Evolutionary conservation across 2,888 invertebrate genomes (phyloP).

Genomic region (Myopa testacea): DNA sequence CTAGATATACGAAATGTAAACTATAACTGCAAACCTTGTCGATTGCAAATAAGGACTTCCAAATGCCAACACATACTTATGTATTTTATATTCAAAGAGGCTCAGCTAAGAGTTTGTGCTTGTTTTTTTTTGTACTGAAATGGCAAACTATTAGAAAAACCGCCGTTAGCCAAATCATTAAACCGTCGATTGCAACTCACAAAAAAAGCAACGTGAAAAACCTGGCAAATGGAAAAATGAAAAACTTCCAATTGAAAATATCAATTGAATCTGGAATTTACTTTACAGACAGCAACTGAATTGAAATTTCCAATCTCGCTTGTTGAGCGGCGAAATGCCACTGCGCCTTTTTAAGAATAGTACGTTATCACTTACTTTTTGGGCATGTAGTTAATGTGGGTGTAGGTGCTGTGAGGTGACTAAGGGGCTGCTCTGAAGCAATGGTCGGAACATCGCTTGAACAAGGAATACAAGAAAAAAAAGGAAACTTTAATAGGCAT

Average conservation of each 20-base stretch:
- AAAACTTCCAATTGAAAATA: constrained; percentile 52
- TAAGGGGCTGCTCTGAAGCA: neutral
- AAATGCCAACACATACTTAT: constrained; percentile 31
- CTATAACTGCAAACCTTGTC: neutral
- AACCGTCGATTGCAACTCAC: constrained; percentile 65
- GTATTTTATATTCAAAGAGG: constrained; percentile 25
- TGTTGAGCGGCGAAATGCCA: constrained; percentile 44
- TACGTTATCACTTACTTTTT: constrained; percentile 59
- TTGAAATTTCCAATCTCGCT: constrained; percentile 48
- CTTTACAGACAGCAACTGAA: constrained; percentile 54
- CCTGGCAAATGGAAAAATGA: constrained; percentile 18
- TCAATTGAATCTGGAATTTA: constrained; percentile 60
- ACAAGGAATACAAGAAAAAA: constrained; percentile 25
- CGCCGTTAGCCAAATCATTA: constrained; percentile 61
- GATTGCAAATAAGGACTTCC: constrained; percentile 2
- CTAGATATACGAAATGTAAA: constrained; percentile 24
- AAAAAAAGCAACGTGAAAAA: constrained; percentile 35
- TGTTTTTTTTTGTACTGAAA: constrained; percentile 25
- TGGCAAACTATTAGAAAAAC: constrained; percentile 36
- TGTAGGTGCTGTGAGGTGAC: neutral
- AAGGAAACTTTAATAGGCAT: constrained; percentile 52
- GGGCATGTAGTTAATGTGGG: constrained; percentile 31
- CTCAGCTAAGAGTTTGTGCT: constrained; percentile 48
- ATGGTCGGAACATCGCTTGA: constrained; percentile 17
- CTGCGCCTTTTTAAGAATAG: constrained; percentile 42